phyloP scores from a whole-genome alignment of 2,113 vertebrate genomes.

The Cryptomyrus ogoouensis region DNA sequence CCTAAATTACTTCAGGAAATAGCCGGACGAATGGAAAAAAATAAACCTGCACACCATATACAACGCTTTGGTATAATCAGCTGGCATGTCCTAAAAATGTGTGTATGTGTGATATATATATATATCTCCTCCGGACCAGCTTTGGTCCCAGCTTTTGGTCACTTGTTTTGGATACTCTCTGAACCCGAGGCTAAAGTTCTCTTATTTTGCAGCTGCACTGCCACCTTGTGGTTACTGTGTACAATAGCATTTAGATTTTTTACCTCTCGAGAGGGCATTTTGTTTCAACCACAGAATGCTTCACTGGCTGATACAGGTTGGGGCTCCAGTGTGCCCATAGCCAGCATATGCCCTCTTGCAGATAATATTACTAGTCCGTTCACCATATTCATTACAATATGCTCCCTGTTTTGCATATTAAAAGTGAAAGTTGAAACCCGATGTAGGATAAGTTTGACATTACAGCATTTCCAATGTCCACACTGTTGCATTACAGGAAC shows the following conservation, averaged over 20 bases:
- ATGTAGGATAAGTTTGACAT: not conserved
- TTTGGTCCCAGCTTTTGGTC: not conserved
- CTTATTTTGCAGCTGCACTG: conserved; percentile 43
- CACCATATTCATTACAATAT: not conserved
- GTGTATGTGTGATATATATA: not conserved
- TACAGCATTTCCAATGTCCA: not conserved
- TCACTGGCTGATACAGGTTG: not conserved
- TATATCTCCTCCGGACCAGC: not conserved
- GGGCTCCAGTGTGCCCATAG: not conserved
- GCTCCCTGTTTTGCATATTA: not conserved
- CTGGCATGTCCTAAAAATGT: not conserved
- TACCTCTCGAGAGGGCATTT: not conserved
- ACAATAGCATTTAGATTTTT: conserved; percentile 18
- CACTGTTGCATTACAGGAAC: conserved; percentile 57
- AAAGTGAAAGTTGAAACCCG: not conserved
- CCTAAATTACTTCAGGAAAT: not conserved
- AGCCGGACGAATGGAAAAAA: not conserved
- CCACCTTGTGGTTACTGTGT: conserved; percentile 49
- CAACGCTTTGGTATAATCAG: not conserved
- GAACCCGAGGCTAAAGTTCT: not conserved
- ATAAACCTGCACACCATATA: not conserved
- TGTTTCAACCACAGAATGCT: not conserved
- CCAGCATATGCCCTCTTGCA: not conserved
- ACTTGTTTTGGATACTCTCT: not conserved
- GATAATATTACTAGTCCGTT: not conserved